These are phyloP conservation scores for Cabera pusaria DNA, from an alignment of 2,888 invertebrate genomes.

Conservation along the genomic window DNA sequence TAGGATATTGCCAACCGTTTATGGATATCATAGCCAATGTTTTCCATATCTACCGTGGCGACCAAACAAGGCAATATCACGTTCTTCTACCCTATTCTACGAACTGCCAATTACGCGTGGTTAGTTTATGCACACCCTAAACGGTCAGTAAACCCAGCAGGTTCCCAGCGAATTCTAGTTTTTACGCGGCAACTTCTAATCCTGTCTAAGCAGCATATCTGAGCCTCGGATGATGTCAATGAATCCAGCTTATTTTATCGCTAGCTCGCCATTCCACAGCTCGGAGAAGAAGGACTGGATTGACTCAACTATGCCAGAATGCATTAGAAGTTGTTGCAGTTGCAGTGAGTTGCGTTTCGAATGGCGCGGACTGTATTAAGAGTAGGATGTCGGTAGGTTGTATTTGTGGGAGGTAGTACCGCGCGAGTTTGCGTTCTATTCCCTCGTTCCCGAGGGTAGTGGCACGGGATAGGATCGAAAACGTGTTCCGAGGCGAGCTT, in stretches of 20 bases:
- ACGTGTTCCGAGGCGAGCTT: conserved; percentile 42
- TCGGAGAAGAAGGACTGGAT: no score
- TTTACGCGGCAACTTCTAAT: conserved; percentile 43
- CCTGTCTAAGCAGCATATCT: conserved; percentile 63
- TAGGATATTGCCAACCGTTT: no score
- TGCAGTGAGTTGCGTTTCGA: no score
- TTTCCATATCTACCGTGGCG: no score
- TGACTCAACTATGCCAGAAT: conserved; percentile 3
- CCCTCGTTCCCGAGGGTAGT: conserved; percentile 31
- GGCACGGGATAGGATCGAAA: conserved; percentile 38
- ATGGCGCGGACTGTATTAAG: no score
- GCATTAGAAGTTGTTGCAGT: conserved; percentile 40
- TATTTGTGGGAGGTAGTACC: conserved; percentile 22
- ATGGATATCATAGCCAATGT: no score
- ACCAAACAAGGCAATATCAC: no score
- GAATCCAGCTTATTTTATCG: conserved; percentile 68
- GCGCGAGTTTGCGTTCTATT: conserved; percentile 48
- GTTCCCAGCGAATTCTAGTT: conserved; percentile 38
- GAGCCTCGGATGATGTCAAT: conserved; percentile 69
- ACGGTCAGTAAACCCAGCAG: neutral
- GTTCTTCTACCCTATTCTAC: no score
- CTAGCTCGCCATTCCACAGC: conserved; percentile 45
- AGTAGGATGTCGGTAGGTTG: no score
- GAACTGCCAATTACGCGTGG: no score
- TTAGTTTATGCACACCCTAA: conserved; percentile 1